These are phyloP conservation scores for Tyrannus savana DNA, from an alignment of 2,113 vertebrate species.

Conservation along the genomic window DNA sequence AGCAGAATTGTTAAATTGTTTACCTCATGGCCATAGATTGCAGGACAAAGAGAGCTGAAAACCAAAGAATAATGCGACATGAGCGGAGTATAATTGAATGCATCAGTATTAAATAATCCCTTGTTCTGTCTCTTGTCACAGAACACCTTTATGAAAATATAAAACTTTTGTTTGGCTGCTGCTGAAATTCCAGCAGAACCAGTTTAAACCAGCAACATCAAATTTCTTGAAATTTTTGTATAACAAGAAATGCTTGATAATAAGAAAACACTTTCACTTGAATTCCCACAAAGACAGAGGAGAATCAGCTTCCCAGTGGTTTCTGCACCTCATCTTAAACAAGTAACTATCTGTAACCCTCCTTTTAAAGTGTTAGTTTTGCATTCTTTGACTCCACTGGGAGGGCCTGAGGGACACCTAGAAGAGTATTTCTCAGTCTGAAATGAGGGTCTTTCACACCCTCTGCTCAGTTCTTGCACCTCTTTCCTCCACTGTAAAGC, in stretches of 20 bases:
- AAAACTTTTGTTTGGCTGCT: neutral
- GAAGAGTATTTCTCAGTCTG: neutral
- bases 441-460: neutral
- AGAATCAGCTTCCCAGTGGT: neutral
- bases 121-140: neutral
- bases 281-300: neutral
- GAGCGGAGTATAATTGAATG: neutral
- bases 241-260: neutral
- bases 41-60: conserved; percentile 94
- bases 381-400: neutral
- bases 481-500: neutral
- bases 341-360: neutral
- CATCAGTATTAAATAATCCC: neutral
- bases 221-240: neutral
- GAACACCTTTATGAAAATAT: neutral
- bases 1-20: conserved; percentile 51
- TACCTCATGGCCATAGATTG: conserved; percentile 96
- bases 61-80: conserved; percentile 7
- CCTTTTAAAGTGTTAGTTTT: neutral
- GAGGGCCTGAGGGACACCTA: neutral
- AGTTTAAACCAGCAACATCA: neutral
- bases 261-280: neutral
- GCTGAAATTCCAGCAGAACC: neutral
- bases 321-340: neutral
- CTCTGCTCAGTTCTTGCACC: neutral